Evolutionary conservation across 2,113 vertebrate species (phyloP).

Genomic region (Lepus timidus): DNA sequence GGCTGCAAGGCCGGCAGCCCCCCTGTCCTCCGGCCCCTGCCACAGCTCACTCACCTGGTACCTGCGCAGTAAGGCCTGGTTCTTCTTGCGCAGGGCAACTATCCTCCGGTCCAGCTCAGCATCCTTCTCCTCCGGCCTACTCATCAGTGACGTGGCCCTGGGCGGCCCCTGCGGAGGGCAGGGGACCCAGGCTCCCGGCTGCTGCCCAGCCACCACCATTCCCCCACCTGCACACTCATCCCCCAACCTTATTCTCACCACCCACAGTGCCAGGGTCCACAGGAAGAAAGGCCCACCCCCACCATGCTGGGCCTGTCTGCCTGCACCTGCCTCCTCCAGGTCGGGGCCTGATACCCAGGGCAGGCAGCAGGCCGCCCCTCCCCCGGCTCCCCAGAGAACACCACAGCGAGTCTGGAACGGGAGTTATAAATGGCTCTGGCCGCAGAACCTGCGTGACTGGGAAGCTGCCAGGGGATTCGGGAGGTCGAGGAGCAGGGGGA

Average conservation of each 20-base stretch:
- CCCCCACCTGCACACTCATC: background rate
- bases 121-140: conserved; percentile 94
- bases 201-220: background rate
- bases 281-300: background rate
- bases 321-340: background rate
- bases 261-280: background rate
- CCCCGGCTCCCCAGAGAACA: conserved; percentile 74
- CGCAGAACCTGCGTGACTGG: conserved; percentile 82
- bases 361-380: conserved; percentile 61
- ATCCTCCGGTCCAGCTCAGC: conserved; percentile 96
- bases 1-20: fast-evolving
- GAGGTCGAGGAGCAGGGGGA: conserved; percentile 58
- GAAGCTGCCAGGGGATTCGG: conserved; percentile 80
- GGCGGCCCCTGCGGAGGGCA: conserved; percentile 85
- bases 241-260: background rate
- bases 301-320: background rate
- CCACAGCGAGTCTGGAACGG: conserved; percentile 50
- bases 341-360: background rate
- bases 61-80: conserved; percentile 94
- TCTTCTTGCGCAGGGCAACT: conserved; percentile 95
- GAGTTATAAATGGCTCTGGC: conserved; percentile 90
- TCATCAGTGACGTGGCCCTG: conserved; percentile 89
- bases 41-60: conserved; percentile 91
- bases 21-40: fast-evolving
- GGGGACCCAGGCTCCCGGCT: background rate